Conservation (phyloP, 2,888 invertebrate genomes). For the Orchesella flavescens region DNA sequence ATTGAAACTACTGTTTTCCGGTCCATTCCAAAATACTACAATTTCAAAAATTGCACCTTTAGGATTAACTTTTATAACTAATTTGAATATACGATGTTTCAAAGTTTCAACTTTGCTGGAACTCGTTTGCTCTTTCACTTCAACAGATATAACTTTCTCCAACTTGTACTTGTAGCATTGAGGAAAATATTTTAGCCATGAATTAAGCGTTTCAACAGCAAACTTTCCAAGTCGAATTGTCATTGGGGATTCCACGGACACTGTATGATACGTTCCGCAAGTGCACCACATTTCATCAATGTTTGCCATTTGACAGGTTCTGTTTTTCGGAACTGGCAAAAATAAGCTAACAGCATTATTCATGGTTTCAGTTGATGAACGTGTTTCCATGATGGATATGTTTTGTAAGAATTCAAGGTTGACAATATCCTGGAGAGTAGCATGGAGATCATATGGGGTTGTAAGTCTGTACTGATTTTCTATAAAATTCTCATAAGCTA, state of each 20-base stretch:
- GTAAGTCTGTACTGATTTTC: conserved; percentile 51
- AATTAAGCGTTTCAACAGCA: conserved; percentile 38
- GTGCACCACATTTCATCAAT: conserved; percentile 61
- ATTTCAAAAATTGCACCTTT: conserved; percentile 29
- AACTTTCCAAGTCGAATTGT: conserved; percentile 5
- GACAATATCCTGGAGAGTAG: conserved; percentile 51
- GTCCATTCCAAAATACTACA: conserved; percentile 12
- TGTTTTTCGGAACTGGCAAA: conserved; percentile 34
- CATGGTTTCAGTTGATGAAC: background rate
- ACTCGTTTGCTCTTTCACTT: conserved; percentile 11
- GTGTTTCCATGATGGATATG: background rate
- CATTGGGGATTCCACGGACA: background rate
- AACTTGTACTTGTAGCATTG: background rate
- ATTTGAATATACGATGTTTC: conserved; percentile 1
- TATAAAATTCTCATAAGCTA: conserved; percentile 43
- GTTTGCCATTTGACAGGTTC: conserved; percentile 46
- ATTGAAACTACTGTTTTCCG: conserved; percentile 2
- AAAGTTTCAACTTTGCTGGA: background rate
- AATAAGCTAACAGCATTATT: conserved; percentile 42
- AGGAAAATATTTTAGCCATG: conserved; percentile 32
- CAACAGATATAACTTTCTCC: background rate
- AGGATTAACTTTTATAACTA: background rate
- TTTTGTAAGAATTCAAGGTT: background rate
- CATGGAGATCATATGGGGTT: conserved; percentile 52
- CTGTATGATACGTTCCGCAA: conserved; percentile 27